phyloP scores from a whole-genome alignment of 2,797 vertebrate species.

The Hippopotamyrus pictus region DNA sequence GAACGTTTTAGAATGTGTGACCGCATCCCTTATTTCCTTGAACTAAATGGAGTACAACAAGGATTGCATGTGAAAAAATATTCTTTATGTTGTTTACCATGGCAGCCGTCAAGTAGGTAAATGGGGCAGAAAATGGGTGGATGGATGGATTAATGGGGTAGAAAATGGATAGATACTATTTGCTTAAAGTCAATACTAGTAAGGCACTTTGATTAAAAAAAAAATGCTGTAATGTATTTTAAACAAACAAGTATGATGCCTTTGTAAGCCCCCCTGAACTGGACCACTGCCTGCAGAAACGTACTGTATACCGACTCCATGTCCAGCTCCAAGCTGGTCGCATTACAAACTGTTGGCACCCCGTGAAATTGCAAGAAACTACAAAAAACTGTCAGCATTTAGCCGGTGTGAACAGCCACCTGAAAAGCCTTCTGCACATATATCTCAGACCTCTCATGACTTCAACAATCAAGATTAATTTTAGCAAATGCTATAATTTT shows the following conservation, averaged over 20 bases:
- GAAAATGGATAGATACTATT: slow-evolving; percentile 4
- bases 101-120: neutral
- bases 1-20: neutral
- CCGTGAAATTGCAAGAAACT: neutral
- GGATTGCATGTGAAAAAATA: neutral
- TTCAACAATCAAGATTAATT: neutral
- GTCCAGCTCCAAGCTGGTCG: neutral
- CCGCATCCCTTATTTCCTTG: neutral
- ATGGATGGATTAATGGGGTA: neutral
- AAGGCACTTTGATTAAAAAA: slow-evolving; percentile 10
- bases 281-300: neutral
- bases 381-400: neutral
- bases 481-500: neutral
- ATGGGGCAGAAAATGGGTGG: slow-evolving; percentile 1
- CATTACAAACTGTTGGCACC: neutral
- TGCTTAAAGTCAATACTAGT: neutral
- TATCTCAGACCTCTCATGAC: neutral
- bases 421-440: neutral
- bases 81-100: neutral
- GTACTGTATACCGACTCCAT: neutral
- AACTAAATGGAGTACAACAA: neutral
- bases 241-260: neutral
- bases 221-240: neutral
- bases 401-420: neutral
- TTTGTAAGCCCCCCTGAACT: neutral